Percentiles rank a stretch among this genome's conserved stretches.
phyloP scores from a whole-genome alignment of 2,888 invertebrate species.

The Argyresthia albistria region DNA sequence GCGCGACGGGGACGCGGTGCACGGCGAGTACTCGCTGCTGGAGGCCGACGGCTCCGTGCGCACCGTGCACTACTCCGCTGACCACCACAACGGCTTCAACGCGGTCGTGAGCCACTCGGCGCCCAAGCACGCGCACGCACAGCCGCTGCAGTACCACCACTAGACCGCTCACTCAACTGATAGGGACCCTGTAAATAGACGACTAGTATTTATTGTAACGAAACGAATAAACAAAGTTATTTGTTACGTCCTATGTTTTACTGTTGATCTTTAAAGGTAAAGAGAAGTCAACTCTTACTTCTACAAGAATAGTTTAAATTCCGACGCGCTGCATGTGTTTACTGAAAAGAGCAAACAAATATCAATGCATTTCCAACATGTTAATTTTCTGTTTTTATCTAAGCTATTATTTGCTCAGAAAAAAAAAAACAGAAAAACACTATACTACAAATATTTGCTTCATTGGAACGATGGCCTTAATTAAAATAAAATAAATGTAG shows the following conservation, averaged over 20 bases:
- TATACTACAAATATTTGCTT: no score
- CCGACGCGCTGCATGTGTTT: no score
- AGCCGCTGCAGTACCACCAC: conserved; percentile 19
- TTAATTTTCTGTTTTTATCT: no score
- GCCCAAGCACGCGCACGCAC: conserved; percentile 25
- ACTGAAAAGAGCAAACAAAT: no score
- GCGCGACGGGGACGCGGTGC: conserved; percentile 17
- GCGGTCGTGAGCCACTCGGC: conserved; percentile 49
- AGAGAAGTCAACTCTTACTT: no score
- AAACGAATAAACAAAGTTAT: not conserved
- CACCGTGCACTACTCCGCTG: conserved; percentile 67
- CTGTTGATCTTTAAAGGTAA: no score
- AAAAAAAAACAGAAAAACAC: no score
- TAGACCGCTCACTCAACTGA: not conserved
- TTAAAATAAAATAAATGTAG: no score
- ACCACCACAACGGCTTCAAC: conserved; percentile 59
- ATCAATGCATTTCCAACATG: no score
- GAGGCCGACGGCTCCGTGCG: conserved; percentile 69
- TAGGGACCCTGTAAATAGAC: not conserved
- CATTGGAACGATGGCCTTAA: no score
- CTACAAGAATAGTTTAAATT: no score
- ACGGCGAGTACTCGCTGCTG: conserved; percentile 60
- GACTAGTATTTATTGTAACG: not conserved
- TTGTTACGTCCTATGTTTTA: conserved; percentile 12
- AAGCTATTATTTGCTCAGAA: no score